phyloP scores from a whole-genome alignment of 1,140 invertebrate genomes.

The Psix sp. region DNA sequence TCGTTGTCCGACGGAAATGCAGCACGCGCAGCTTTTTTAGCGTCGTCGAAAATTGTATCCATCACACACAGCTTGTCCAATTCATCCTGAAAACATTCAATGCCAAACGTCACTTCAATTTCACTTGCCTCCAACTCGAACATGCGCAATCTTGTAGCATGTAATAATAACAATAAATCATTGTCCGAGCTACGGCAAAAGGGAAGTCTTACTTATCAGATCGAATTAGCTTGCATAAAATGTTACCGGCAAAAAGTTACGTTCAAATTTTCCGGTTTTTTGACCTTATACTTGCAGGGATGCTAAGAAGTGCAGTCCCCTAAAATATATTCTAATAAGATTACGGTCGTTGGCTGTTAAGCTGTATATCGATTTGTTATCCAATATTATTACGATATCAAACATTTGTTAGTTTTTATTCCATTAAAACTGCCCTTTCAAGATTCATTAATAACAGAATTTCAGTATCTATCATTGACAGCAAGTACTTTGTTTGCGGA shows the following conservation, averaged over 20 bases:
- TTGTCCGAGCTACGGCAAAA: too few species aligned
- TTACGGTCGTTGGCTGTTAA: constrained; percentile 38
- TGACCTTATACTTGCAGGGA: constrained; percentile 41
- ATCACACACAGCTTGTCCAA: constrained; percentile 72
- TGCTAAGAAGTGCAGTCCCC: constrained; percentile 45
- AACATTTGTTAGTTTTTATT: constrained; percentile 34
- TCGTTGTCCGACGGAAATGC: constrained; percentile 37
- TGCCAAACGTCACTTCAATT: too few species aligned
- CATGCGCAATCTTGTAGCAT: too few species aligned
- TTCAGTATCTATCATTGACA: too few species aligned
- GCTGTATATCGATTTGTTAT: constrained; percentile 36
- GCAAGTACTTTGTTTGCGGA: too few species aligned
- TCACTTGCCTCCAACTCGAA: too few species aligned
- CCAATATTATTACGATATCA: constrained; percentile 33
- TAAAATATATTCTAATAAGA: constrained; percentile 46
- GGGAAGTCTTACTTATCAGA: too few species aligned
- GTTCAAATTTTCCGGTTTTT: constrained; percentile 45
- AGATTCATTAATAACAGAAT: too few species aligned
- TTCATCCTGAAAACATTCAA: constrained; percentile 74
- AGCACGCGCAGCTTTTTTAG: constrained; percentile 30
- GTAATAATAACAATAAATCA: too few species aligned
- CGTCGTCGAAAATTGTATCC: constrained; percentile 66
- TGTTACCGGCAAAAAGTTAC: constrained; percentile 19
- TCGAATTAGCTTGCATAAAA: constrained; percentile 2
- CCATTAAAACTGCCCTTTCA: too few species aligned